Conservation (phyloP, 2,888 invertebrate species). For the Quadroppia sp. region DNA sequence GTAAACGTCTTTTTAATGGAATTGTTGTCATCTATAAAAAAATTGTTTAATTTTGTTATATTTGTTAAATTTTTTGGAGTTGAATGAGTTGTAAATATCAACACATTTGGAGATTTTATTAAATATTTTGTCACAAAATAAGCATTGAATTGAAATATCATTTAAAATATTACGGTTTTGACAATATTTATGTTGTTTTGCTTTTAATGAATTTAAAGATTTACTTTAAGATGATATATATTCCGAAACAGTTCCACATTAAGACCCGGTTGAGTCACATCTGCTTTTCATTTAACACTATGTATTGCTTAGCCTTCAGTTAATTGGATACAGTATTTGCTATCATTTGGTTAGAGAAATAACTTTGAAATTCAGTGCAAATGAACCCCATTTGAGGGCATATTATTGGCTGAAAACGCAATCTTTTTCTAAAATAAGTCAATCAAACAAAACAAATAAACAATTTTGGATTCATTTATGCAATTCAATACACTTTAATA, state of each 20-base stretch:
- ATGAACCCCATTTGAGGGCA: slow-evolving; percentile 13
- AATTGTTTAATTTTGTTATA: too few species aligned
- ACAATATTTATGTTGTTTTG: slow-evolving; percentile 2
- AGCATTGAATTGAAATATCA: not conserved
- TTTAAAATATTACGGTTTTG: slow-evolving; percentile 4
- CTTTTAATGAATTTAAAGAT: not conserved
- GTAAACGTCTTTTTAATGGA: too few species aligned
- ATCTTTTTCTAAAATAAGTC: slow-evolving; percentile 8
- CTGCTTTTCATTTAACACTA: slow-evolving; percentile 29
- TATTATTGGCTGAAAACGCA: slow-evolving; percentile 1
- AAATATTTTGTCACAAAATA: too few species aligned
- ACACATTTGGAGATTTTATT: too few species aligned
- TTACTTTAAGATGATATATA: not conserved
- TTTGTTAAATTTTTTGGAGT: too few species aligned
- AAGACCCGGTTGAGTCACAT: slow-evolving; percentile 11
- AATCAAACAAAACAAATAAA: slow-evolving; percentile 10
- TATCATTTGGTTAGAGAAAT: slow-evolving; percentile 34
- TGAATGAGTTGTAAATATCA: too few species aligned
- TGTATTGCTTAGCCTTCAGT: slow-evolving; percentile 6
- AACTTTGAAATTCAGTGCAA: slow-evolving; percentile 24
- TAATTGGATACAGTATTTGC: slow-evolving; percentile 25
- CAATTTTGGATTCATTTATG: not conserved
- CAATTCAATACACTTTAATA: slow-evolving; percentile 20
- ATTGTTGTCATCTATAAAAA: too few species aligned
- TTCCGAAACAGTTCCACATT: not conserved